phyloP scores from a whole-genome alignment of 2,113 vertebrate species.

The Chloropsis cyanopogon region DNA sequence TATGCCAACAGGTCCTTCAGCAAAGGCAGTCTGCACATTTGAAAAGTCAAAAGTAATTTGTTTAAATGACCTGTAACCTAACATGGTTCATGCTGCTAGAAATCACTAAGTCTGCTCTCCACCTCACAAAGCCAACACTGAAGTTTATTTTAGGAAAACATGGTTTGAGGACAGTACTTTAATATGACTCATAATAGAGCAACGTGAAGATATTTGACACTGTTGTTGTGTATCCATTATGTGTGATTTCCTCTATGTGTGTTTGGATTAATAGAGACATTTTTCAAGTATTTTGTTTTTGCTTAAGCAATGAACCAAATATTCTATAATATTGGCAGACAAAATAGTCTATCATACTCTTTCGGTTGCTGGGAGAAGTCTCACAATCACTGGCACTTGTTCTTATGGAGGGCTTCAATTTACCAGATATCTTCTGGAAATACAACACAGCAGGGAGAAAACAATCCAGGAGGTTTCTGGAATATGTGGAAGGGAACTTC shows the following conservation, averaged over 20 bases:
- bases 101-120: not conserved
- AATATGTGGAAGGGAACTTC: not conserved
- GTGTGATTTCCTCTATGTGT: not conserved
- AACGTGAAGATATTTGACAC: not conserved
- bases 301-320: not conserved
- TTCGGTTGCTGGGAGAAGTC: not conserved
- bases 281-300: not conserved
- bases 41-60: constrained; percentile 13
- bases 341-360: not conserved
- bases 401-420: not conserved
- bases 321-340: not conserved
- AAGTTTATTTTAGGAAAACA: not conserved
- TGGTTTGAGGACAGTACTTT: not conserved
- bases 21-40: not conserved
- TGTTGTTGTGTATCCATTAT: not conserved
- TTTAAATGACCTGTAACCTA: not conserved
- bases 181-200: not conserved
- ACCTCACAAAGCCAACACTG: not conserved
- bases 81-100: not conserved
- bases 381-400: not conserved
- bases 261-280: not conserved
- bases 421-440: not conserved
- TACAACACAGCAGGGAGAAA: not conserved
- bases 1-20: not conserved
- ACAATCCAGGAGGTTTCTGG: not conserved